These are phyloP conservation scores for Bicyclus anynana DNA, from an alignment of 1,140 invertebrate species.

Conservation along the genomic window DNA sequence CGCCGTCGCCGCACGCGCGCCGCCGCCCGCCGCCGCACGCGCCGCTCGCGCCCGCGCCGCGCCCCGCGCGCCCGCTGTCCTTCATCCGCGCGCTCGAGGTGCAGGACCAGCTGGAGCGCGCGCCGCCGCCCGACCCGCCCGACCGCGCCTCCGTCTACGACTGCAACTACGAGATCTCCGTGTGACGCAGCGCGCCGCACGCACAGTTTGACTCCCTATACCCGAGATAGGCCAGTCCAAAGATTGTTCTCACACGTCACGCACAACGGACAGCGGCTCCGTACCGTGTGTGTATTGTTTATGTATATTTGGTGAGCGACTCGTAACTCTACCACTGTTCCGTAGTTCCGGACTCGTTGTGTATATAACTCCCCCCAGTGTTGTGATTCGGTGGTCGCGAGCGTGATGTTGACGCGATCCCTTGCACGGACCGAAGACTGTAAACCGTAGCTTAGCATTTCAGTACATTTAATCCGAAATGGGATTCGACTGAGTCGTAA, in stretches of 20 bases:
- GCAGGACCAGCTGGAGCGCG: slow-evolving; percentile 87
- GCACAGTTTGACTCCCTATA: slow-evolving; percentile 25
- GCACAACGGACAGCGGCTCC: slow-evolving; percentile 27
- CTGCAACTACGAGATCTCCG: slow-evolving; percentile 97
- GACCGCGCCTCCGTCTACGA: slow-evolving; percentile 94
- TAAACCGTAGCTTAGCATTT: neutral
- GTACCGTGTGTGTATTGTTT: slow-evolving; percentile 41
- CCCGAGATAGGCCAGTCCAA: slow-evolving; percentile 23
- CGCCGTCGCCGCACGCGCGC: slow-evolving; percentile 36
- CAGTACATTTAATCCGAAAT: neutral
- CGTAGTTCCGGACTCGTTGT: slow-evolving; percentile 23
- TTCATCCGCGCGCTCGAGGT: slow-evolving; percentile 95
- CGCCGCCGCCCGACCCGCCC: slow-evolving; percentile 81
- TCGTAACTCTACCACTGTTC: slow-evolving; percentile 13
- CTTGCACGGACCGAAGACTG: neutral
- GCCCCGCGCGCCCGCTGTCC: slow-evolving; percentile 89
- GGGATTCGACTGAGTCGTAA: slow-evolving; percentile 49
- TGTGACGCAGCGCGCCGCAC: slow-evolving; percentile 70
- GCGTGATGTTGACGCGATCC: neutral
- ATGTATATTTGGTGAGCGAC: slow-evolving; percentile 65
- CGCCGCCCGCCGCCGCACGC: slow-evolving; percentile 68
- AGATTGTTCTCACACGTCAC: slow-evolving; percentile 18
- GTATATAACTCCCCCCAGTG: slow-evolving; percentile 62
- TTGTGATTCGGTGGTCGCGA: slow-evolving; percentile 48
- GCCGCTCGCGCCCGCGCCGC: slow-evolving; percentile 72